These are phyloP conservation scores for Cactoblastis cactorum DNA, from an alignment of 2,888 invertebrate genomes.

Conservation along the genomic window DNA sequence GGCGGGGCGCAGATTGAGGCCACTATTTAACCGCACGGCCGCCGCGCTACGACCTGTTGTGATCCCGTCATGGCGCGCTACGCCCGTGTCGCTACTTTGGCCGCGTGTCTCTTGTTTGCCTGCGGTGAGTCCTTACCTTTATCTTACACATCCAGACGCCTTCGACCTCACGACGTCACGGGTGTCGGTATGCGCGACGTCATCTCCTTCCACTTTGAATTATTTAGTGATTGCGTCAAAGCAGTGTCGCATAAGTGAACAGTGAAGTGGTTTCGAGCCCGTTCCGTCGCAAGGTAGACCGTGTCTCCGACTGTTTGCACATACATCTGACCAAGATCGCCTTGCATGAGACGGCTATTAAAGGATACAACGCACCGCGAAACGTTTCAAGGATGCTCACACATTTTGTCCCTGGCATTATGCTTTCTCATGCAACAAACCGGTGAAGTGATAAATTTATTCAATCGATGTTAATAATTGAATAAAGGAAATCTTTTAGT, in stretches of 20 bases:
- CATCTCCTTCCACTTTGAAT: constrained; percentile 48
- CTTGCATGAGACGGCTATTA: constrained; percentile 55
- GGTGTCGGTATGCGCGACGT: constrained; percentile 58
- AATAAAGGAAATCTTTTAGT: constrained; percentile 32
- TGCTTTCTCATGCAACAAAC: constrained; percentile 40
- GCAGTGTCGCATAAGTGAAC: constrained; percentile 62
- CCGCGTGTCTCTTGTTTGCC: constrained; percentile 77
- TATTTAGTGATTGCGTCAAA: constrained; percentile 59
- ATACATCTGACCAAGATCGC: constrained; percentile 56
- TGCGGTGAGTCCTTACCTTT: constrained; percentile 79
- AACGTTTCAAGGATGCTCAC: constrained; percentile 62
- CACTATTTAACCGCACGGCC: constrained; percentile 77
- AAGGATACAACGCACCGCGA: constrained; percentile 53
- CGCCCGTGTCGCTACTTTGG: constrained; percentile 78
- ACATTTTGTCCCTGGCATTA: constrained; percentile 40
- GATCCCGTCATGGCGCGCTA: constrained; percentile 80
- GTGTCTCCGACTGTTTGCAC: constrained; percentile 54
- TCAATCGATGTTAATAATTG: constrained; percentile 22
- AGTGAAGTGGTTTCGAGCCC: constrained; percentile 61
- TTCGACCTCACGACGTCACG: constrained; percentile 72
- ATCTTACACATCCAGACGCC: constrained; percentile 67
- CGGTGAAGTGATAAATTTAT: constrained; percentile 38
- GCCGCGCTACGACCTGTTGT: constrained; percentile 79
- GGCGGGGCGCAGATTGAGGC: constrained; percentile 77
- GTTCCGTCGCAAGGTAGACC: constrained; percentile 59